Evolutionary conservation across 1,140 invertebrate species (phyloP), one percentile per base, ranked within the genome.

Genomic region (Achroia grisella): DNA sequence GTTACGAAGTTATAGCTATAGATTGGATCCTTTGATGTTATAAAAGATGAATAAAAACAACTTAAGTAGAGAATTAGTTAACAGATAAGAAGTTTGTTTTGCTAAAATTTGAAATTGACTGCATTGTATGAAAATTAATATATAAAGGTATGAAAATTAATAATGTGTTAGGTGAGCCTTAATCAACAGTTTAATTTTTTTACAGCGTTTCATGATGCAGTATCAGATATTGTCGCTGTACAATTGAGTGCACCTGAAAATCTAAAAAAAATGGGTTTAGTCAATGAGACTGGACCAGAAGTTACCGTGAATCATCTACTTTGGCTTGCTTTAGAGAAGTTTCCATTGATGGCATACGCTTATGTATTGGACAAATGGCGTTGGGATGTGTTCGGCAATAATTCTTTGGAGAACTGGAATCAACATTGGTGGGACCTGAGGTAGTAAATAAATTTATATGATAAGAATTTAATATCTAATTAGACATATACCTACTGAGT

Each of bases 181-280:
- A n/a, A n/a, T 8, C 10, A 42, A n/a, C n/a, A 49, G 17, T 37
- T 29, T 31, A 8, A 10, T 44, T 39, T n/a, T n/a, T 36, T 64
- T 76, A 46, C 57, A 88, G 90, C 89, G 31, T 93, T 93, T 61
- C 91, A 92, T 68, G 91, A 93, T 68, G 92, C 91, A 12, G 86
- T 93, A 31, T 91, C 91, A 10, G 91, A 93, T 63, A 87, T 90
- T 1, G 85, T 93, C 23, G 87, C 90, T 1, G 60, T 93, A 10
- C 91, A 89, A 17, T 86, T 91, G 10, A 83, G 86, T 10, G 88
- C 89, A 2, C 86, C 87, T 1, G 70, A 77, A 17, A 88, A 91
- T 70, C 70, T 87, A 43, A 80, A 89, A 13, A 86, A 86, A 10
- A 69, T 92, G 57, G 70, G 65, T 29, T 58, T 82, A 6, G 53